These are phyloP conservation scores for Gymnodraco acuticeps DNA, from an alignment of 2,797 vertebrate genomes.

Conservation along the genomic window DNA sequence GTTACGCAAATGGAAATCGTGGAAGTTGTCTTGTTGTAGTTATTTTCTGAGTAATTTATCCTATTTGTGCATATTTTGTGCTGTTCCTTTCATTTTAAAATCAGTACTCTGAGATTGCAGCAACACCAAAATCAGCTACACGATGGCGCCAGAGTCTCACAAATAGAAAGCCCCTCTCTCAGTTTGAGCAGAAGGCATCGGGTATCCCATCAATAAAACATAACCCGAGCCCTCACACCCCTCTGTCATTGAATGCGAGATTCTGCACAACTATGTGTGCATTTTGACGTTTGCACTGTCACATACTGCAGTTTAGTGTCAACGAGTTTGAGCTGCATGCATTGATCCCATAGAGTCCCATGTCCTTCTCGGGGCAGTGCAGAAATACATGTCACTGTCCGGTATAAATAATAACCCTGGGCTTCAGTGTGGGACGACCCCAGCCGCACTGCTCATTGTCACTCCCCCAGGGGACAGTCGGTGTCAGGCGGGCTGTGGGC, in stretches of 20 bases:
- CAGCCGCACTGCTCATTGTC: slow-evolving; percentile 55
- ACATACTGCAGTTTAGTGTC: neutral
- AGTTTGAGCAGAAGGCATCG: neutral
- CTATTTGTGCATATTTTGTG: neutral
- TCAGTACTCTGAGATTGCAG: slow-evolving; percentile 11
- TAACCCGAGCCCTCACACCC: neutral
- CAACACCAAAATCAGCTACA: slow-evolving; percentile 71
- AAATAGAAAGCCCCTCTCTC: slow-evolving; percentile 19
- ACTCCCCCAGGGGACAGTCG: slow-evolving; percentile 20
- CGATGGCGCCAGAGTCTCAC: slow-evolving; percentile 82
- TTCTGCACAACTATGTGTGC: neutral
- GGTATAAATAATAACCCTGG: slow-evolving; percentile 32
- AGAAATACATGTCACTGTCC: slow-evolving; percentile 32
- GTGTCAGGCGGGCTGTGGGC: slow-evolving; percentile 28
- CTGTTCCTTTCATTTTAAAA: neutral
- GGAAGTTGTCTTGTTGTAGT: neutral
- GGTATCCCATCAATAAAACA: slow-evolving; percentile 19
- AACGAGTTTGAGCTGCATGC: slow-evolving; percentile 10
- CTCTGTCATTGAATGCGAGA: slow-evolving; percentile 23
- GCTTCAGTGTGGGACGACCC: slow-evolving; percentile 49
- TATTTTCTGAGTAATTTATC: too few species aligned
- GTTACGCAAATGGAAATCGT: neutral
- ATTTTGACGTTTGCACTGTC: neutral
- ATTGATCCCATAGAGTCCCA: neutral
- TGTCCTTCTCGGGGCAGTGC: slow-evolving; percentile 7